Conservation (phyloP, 2,797 vertebrate genomes). For the Gadopsis bispinosus region DNA sequence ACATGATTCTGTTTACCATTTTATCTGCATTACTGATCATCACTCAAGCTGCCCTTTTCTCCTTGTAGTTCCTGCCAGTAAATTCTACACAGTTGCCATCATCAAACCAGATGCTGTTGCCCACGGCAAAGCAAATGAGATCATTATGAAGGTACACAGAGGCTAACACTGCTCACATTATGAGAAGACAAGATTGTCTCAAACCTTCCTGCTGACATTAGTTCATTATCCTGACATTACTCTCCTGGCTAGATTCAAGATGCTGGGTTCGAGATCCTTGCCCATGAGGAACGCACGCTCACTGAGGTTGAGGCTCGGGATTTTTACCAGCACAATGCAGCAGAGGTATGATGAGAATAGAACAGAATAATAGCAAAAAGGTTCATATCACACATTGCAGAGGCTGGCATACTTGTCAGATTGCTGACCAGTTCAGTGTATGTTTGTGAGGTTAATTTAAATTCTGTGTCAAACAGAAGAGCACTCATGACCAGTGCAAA, state of each 20-base stretch:
- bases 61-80: slow-evolving; percentile 81
- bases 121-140: slow-evolving; percentile 89
- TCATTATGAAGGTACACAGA: slow-evolving; percentile 89
- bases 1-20: slow-evolving; percentile 20
- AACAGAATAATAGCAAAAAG: neutral
- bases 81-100: slow-evolving; percentile 88
- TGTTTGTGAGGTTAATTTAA: slow-evolving; percentile 43
- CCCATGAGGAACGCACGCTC: slow-evolving; percentile 85
- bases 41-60: slow-evolving; percentile 33
- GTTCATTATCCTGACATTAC: slow-evolving; percentile 46
- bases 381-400: slow-evolving; percentile 10
- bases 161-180: slow-evolving; percentile 37
- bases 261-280: slow-evolving; percentile 90
- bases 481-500: slow-evolving; percentile 43
- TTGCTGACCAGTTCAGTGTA: slow-evolving; percentile 8
- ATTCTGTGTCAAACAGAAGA: slow-evolving; percentile 46
- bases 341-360: slow-evolving; percentile 80
- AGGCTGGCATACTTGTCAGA: slow-evolving; percentile 20
- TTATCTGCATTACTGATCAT: slow-evolving; percentile 28
- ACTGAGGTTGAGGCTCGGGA: slow-evolving; percentile 84
- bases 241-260: slow-evolving; percentile 86
- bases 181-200: slow-evolving; percentile 40
- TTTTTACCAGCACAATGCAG: slow-evolving; percentile 87
- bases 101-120: slow-evolving; percentile 92
- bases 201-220: slow-evolving; percentile 47